These are phyloP conservation scores for Myocastor coypus DNA, from an alignment of 2,113 vertebrate genomes.

Conservation along the genomic window DNA sequence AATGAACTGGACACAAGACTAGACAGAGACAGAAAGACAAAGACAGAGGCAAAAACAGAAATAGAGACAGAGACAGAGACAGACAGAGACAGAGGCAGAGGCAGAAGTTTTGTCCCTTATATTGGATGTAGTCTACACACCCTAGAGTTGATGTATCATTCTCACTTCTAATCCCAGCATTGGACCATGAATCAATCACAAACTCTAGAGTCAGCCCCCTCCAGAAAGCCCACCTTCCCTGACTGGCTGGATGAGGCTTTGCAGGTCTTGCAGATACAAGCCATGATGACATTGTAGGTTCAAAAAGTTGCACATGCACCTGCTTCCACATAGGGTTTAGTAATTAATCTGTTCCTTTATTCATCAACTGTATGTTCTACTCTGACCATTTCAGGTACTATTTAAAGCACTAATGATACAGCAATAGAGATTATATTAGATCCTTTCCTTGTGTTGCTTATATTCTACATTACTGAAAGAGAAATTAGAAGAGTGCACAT, in stretches of 20 bases:
- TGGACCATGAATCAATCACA: not conserved
- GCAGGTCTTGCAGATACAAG: not conserved
- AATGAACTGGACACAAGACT: too few species aligned
- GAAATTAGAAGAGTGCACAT: not conserved
- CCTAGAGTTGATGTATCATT: not conserved
- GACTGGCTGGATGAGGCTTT: not conserved
- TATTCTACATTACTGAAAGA: not conserved
- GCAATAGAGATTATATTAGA: not conserved
- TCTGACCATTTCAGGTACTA: not conserved
- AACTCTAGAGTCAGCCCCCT: not conserved
- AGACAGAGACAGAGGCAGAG: not conserved
- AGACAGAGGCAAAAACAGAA: too few species aligned
- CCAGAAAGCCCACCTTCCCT: not conserved
- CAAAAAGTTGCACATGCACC: not conserved
- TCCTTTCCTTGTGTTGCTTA: not conserved
- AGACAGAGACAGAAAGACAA: not conserved
- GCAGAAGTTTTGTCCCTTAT: not conserved
- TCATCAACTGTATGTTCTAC: not conserved
- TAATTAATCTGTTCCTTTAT: not conserved
- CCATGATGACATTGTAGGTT: not conserved
- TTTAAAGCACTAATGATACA: not conserved
- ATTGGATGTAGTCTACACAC: too few species aligned
- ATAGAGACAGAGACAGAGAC: too few species aligned
- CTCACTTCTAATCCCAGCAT: not conserved
- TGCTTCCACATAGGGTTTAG: not conserved